phyloP scores from a whole-genome alignment of 2,888 invertebrate genomes.

The Trichopoda pennipes region DNA sequence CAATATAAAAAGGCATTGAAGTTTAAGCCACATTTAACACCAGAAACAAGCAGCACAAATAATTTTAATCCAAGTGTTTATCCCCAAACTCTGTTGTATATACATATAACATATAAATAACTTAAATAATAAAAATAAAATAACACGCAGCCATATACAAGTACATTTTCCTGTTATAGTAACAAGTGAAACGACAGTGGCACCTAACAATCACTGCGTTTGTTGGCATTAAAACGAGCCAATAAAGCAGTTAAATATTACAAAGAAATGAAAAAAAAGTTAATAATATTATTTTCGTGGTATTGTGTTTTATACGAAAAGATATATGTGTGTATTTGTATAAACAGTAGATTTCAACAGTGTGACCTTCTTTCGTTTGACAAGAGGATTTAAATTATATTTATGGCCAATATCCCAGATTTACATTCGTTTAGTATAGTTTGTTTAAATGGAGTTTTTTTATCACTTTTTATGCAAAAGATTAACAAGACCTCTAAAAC shows the following conservation, averaged over 20 bases:
- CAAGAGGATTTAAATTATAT: background rate
- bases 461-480: too few species aligned
- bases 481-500: too few species aligned
- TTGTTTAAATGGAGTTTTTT: background rate
- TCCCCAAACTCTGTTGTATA: slow-evolving; percentile 34
- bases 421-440: background rate
- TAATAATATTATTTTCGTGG: background rate
- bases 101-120: too few species aligned
- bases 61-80: slow-evolving; percentile 51
- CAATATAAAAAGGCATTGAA: slow-evolving; percentile 30
- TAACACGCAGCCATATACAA: background rate
- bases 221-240: slow-evolving; percentile 33
- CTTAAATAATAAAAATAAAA: slow-evolving; percentile 15
- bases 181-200: slow-evolving; percentile 43
- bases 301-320: background rate
- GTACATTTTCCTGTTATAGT: background rate
- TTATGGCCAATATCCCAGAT: background rate
- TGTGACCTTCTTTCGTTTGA: background rate
- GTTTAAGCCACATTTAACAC: slow-evolving; percentile 62
- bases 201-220: slow-evolving; percentile 63
- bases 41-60: slow-evolving; percentile 43
- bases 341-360: background rate
- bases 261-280: background rate
- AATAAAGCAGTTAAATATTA: slow-evolving; percentile 18
- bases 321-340: background rate